phyloP scores from a whole-genome alignment of 2,888 invertebrate species.

The Catocala nupta region DNA sequence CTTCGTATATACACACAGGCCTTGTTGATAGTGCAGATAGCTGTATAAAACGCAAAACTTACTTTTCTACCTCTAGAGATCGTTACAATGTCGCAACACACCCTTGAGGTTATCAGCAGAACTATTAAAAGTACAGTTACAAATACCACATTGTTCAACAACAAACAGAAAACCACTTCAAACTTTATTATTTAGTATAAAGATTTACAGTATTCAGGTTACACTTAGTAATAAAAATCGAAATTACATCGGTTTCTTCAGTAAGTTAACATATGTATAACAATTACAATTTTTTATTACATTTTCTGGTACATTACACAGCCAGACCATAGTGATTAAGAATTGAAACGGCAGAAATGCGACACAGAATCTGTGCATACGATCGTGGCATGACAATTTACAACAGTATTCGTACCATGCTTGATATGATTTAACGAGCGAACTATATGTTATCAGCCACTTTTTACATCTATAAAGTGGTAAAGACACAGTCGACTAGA shows the following conservation, averaged over 20 bases:
- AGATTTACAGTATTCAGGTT: conserved; percentile 1
- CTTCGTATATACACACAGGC: too few species aligned
- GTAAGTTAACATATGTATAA: neutral
- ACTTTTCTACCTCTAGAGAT: too few species aligned
- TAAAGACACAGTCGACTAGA: too few species aligned
- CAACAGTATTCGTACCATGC: neutral
- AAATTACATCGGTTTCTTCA: neutral
- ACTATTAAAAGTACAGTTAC: too few species aligned
- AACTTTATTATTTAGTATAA: neutral
- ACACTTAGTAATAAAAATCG: neutral
- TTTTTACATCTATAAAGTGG: too few species aligned
- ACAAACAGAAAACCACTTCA: neutral
- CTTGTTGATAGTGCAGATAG: too few species aligned
- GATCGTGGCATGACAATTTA: neutral
- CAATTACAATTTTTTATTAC: conserved; percentile 2
- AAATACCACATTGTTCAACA: neutral
- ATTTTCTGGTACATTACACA: neutral
- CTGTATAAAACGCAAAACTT: too few species aligned
- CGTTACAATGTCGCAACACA: too few species aligned
- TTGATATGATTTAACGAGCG: too few species aligned
- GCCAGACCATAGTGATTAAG: neutral
- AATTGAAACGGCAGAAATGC: neutral
- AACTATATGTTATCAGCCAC: too few species aligned
- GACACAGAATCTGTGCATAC: neutral
- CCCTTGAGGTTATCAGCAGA: too few species aligned